Percentiles rank a stretch among this genome's conserved stretches.
Conservation (phyloP, 2,888 invertebrate species). For the Tiliacea aurago region DNA sequence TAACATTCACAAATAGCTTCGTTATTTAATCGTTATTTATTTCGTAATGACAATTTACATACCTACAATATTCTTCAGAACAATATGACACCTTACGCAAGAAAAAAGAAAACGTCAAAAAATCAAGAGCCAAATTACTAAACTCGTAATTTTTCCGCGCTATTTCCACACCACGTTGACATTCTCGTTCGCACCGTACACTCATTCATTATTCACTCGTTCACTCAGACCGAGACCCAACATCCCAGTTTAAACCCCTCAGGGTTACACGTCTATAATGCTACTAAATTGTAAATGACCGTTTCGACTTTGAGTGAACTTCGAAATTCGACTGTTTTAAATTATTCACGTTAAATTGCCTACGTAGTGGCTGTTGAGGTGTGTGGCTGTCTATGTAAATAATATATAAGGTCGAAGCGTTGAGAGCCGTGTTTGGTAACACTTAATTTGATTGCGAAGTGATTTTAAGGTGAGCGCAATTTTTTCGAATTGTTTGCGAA, state of each 20-base stretch:
- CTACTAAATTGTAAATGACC: slow-evolving; percentile 85
- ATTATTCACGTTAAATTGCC: slow-evolving; percentile 83
- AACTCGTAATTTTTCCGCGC: slow-evolving; percentile 26
- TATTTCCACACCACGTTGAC: slow-evolving; percentile 50
- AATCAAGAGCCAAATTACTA: slow-evolving; percentile 3
- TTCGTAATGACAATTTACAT: too few relatives aligned
- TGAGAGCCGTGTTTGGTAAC: slow-evolving; percentile 68
- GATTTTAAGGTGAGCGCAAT: slow-evolving; percentile 65
- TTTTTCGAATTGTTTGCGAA: slow-evolving; percentile 18
- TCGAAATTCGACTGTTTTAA: slow-evolving; percentile 80
- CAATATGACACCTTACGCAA: neutral
- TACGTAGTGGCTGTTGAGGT: slow-evolving; percentile 67
- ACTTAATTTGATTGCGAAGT: slow-evolving; percentile 74
- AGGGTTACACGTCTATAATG: slow-evolving; percentile 79
- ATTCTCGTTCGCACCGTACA: slow-evolving; percentile 44
- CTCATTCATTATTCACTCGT: slow-evolving; percentile 58
- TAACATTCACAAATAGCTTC: too few relatives aligned
- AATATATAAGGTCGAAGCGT: slow-evolving; percentile 67
- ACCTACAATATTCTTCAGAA: neutral
- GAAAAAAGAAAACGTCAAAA: neutral
- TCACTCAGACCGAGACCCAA: slow-evolving; percentile 53
- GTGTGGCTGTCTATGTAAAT: slow-evolving; percentile 73
- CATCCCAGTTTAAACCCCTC: slow-evolving; percentile 65
- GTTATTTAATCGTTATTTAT: too few relatives aligned
- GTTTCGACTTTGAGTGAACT: slow-evolving; percentile 82